These are phyloP conservation scores for Bostrychus sinensis DNA, from an alignment of 2,113 vertebrate species.

Conservation along the genomic window DNA sequence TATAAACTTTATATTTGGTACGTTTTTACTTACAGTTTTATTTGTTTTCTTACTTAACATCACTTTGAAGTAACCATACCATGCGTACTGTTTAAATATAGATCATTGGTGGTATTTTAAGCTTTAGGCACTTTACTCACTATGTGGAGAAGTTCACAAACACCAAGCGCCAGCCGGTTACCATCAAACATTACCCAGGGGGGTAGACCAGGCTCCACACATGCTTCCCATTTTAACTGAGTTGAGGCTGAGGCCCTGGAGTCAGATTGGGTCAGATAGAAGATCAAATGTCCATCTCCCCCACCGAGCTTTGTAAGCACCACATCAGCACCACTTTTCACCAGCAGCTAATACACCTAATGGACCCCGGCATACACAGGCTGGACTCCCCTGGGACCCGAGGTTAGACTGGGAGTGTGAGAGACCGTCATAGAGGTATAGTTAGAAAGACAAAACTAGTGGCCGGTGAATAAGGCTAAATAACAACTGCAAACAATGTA, in stretches of 20 bases:
- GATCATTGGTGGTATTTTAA: no score
- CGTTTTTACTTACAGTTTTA: no score
- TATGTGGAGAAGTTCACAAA: slow-evolving; percentile 5
- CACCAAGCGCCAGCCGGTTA: slow-evolving; percentile 6
- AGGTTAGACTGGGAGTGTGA: slow-evolving; percentile 34
- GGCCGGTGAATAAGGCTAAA: neutral
- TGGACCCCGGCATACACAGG: slow-evolving; percentile 65
- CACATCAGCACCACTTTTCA: slow-evolving; percentile 77
- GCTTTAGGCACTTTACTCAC: neutral
- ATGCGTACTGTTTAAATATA: no score
- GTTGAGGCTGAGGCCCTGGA: slow-evolving; percentile 61
- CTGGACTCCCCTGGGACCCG: slow-evolving; percentile 48
- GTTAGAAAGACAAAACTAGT: slow-evolving; percentile 28
- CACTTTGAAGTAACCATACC: no score
- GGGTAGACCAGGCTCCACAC: no score
- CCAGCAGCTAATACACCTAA: slow-evolving; percentile 76
- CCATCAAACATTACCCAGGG: no score
- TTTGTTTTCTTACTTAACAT: no score
- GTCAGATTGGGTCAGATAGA: slow-evolving; percentile 69
- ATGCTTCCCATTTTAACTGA: slow-evolving; percentile 45
- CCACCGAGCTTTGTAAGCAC: slow-evolving; percentile 73
- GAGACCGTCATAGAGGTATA: slow-evolving; percentile 17
- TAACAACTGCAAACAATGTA: no score
- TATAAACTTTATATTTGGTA: no score
- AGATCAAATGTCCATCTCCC: slow-evolving; percentile 78